Conservation (phyloP, 2,888 invertebrate genomes). For the Pachydiplax longipennis region DNA sequence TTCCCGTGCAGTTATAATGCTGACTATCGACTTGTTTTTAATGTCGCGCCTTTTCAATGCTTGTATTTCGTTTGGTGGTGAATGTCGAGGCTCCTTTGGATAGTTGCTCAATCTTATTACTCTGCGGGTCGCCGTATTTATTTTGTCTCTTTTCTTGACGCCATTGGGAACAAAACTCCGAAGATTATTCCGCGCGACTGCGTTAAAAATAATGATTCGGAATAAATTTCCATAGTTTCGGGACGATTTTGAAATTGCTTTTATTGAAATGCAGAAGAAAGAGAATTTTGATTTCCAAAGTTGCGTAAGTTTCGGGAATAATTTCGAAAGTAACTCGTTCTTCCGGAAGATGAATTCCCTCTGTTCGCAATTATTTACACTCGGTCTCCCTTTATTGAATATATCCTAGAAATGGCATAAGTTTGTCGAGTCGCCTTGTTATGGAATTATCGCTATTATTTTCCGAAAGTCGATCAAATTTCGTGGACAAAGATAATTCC, state of each 20-base stretch:
- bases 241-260: background rate
- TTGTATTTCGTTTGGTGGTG: too few relatives aligned
- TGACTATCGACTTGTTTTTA: too few relatives aligned
- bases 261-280: slow-evolving; percentile 6
- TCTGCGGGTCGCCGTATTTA: background rate
- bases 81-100: background rate
- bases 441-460: background rate
- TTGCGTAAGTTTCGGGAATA: background rate
- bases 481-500: too few relatives aligned
- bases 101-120: background rate
- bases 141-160: background rate
- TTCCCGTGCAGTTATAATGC: too few relatives aligned
- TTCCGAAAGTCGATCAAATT: background rate
- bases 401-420: background rate
- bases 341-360: background rate
- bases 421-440: background rate
- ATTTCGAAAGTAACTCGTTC: background rate
- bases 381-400: background rate
- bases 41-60: too few relatives aligned
- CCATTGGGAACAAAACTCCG: background rate
- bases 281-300: slow-evolving; percentile 13
- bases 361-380: background rate
- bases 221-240: slow-evolving; percentile 4
- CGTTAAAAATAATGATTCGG: slow-evolving; percentile 9
- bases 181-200: background rate